Conservation (phyloP, 2,797 vertebrate genomes). For the Characodon lateralis region DNA sequence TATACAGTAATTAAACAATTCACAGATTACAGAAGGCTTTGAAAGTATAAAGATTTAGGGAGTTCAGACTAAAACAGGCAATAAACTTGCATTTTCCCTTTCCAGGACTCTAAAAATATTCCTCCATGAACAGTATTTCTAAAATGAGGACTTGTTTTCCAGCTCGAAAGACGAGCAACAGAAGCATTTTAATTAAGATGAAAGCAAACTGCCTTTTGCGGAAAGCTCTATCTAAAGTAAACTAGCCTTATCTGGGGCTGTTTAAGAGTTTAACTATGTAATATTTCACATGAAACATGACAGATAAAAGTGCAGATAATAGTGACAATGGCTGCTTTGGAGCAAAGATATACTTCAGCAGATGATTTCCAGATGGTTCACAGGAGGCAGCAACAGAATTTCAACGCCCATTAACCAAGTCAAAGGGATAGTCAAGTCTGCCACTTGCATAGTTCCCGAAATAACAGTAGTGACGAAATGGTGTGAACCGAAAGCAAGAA, state of each 20-base stretch:
- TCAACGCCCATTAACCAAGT: constrained; percentile 52
- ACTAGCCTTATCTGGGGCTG: constrained; percentile 8
- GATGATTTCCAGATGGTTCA: constrained; percentile 73
- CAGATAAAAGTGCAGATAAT: constrained; percentile 36
- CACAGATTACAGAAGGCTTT: constrained; percentile 20
- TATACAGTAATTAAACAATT: constrained; percentile 31
- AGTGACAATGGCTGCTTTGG: constrained; percentile 20
- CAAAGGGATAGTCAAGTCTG: constrained; percentile 34
- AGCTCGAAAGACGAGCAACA: constrained; percentile 13
- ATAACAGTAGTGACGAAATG: constrained; percentile 38
- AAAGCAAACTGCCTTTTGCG: constrained; percentile 7
- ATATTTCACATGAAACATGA: constrained; percentile 19
- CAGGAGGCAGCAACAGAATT: constrained; percentile 54
- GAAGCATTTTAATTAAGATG: constrained; percentile 5
- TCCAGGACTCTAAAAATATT: constrained; percentile 38
- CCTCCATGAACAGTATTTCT: constrained; percentile 20
- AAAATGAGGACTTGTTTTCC: background rate
- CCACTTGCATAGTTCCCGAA: constrained; percentile 32
- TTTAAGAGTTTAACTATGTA: background rate
- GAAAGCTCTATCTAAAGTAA: constrained; percentile 7
- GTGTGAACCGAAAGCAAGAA: constrained; percentile 18
- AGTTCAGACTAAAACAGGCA: constrained; percentile 30
- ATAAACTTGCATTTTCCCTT: constrained; percentile 10
- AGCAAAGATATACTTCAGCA: constrained; percentile 45
- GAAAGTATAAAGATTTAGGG: constrained; percentile 20